Base-by-base conservation (phyloP, 2,113 vertebrate genomes). In the Atlantisia rogersi region DNA sequence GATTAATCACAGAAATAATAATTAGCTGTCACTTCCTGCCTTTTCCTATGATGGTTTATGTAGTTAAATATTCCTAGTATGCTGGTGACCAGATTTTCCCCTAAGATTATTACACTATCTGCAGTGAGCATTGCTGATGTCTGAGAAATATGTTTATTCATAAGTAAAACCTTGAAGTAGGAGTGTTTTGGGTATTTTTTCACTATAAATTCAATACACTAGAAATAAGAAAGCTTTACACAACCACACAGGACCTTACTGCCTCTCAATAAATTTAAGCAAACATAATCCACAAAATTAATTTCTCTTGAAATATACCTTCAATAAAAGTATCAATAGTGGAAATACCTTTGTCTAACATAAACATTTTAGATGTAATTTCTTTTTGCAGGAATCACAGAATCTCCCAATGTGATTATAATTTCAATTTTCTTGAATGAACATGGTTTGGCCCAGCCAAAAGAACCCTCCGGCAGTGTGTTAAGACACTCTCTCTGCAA, bases 371-470 rank as follows among this genome's bases (percentile, higher is more conserved):
- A 82, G 56, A 84, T 62, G 8, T 2, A 56, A 40, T 94, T 93
- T 83, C 13, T 77, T 82, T 83, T 60, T 71, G 35, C 35, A 40
- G 29, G 56, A 68, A 83, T 86, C 46, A 92, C 52, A 88, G 31
- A 90, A 86, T 70, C 63, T 88, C 79, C 82, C 63, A 88, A 18
- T 78, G 64, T 1, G 14, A 83, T 63, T 59, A 77, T 78, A 93
- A 86, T 78, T 94, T 92, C 52, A 88, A 18, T 83, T 94, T 93
- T 93, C 39, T 88, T 64, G 82, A 68, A n/a, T 12, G 35, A 88
- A 83, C 10, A n/a, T n/a, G 16, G 21, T 68, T 86, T 92, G 69
- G 7, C 26, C 93, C 29, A 71, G 56, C 11, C 52, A 86, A 76
- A 88, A 94, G 80, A 92, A 13, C 13, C 21, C 91, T 90, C 69